Conservation (phyloP, 1,140 invertebrate genomes). For the Drosophila setifemur region DNA sequence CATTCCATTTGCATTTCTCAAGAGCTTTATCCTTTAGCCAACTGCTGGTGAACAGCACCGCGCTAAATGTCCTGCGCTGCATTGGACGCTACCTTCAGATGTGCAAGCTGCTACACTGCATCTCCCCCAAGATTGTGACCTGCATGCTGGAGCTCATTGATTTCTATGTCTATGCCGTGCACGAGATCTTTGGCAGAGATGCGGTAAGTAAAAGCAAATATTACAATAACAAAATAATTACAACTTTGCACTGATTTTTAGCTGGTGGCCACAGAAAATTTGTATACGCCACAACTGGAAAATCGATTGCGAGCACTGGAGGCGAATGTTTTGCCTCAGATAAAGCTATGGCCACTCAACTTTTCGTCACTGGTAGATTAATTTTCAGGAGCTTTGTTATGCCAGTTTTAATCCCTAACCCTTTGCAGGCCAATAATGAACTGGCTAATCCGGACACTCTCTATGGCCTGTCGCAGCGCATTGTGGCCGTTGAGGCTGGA, state of each 20-base stretch:
- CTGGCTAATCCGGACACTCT: slow-evolving; percentile 88
- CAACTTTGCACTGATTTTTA: slow-evolving; percentile 16
- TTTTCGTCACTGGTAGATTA: slow-evolving; percentile 72
- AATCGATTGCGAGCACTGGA: slow-evolving; percentile 89
- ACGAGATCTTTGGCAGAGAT: slow-evolving; percentile 93
- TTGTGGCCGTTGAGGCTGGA: slow-evolving; percentile 95
- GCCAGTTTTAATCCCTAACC: neutral
- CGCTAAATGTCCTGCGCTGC: slow-evolving; percentile 94
- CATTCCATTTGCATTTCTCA: neutral
- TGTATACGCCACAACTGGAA: slow-evolving; percentile 88
- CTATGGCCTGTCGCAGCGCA: slow-evolving; percentile 91
- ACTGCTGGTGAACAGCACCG: slow-evolving; percentile 92
- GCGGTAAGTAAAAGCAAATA: slow-evolving; percentile 83
- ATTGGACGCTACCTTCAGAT: slow-evolving; percentile 97
- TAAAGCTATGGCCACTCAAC: slow-evolving; percentile 77
- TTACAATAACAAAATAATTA: neutral
- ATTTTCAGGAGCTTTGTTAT: too few species aligned
- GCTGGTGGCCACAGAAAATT: slow-evolving; percentile 83
- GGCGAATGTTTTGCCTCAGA: slow-evolving; percentile 84
- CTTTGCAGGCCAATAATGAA: slow-evolving; percentile 83
- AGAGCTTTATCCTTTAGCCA: slow-evolving; percentile 25
- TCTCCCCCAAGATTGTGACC: slow-evolving; percentile 94
- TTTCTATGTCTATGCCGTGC: slow-evolving; percentile 96
- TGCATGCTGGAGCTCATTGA: slow-evolving; percentile 97
- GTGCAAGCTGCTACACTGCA: slow-evolving; percentile 94